Evolutionary conservation across 92 coral and sea anemone genomes (phyloP).

Genomic region (Porites divaricata): DNA sequence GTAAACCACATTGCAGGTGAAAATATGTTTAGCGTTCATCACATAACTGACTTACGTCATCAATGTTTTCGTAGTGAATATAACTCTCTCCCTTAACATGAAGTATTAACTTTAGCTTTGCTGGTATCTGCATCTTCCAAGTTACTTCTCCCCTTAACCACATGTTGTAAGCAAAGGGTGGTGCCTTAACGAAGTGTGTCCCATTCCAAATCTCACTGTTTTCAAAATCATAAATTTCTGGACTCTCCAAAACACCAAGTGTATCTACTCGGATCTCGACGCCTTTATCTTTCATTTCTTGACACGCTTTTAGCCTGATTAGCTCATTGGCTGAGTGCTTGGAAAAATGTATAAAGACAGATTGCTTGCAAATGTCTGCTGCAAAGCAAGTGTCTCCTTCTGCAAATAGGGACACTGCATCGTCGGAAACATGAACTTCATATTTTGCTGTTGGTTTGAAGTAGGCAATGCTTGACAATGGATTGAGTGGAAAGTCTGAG

Average conservation of each 20-base stretch:
- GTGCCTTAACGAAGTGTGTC: not conserved
- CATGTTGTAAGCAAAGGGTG: slow-evolving; percentile 25
- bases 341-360: slow-evolving; percentile 41
- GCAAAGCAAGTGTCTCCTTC: slow-evolving; percentile 46
- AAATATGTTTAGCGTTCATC: no score
- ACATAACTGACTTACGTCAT: slow-evolving; percentile 9
- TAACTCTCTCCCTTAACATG: slow-evolving; percentile 5
- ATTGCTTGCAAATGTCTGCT: slow-evolving; percentile 35
- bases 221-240: not conserved
- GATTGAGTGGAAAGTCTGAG: slow-evolving; percentile 32
- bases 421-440: slow-evolving; percentile 22
- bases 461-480: slow-evolving; percentile 18
- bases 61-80: not conserved
- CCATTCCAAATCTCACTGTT: slow-evolving; percentile 55
- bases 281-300: slow-evolving; percentile 41
- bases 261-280: slow-evolving; percentile 35
- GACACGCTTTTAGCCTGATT: slow-evolving; percentile 14
- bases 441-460: slow-evolving; percentile 17
- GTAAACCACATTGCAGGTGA: no score
- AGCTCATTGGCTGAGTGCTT: not conserved
- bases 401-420: slow-evolving; percentile 8
- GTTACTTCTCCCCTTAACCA: slow-evolving; percentile 44
- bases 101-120: not conserved
- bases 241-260: slow-evolving; percentile 26
- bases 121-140: slow-evolving; percentile 8